These are phyloP conservation scores for Actias luna DNA, from an alignment of 2,888 invertebrate species.

Conservation along the genomic window DNA sequence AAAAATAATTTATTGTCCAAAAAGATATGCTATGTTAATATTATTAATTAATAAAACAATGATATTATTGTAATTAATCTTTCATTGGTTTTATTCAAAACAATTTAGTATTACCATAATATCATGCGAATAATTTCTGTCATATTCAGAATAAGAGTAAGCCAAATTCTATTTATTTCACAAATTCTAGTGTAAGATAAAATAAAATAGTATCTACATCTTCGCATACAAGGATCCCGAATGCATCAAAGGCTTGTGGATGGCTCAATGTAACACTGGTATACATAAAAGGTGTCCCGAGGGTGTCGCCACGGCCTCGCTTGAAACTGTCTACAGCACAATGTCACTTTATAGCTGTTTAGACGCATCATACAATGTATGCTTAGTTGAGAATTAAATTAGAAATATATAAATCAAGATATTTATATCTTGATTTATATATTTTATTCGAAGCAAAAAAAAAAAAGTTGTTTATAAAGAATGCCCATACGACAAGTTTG, in stretches of 20 bases:
- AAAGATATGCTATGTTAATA: too few relatives aligned
- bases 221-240: constrained; percentile 26
- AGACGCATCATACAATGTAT: constrained; percentile 27
- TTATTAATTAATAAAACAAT: too few relatives aligned
- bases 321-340: constrained; percentile 32
- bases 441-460: background rate
- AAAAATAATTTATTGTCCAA: too few relatives aligned
- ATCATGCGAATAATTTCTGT: background rate
- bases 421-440: constrained; percentile 2
- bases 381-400: constrained; percentile 16
- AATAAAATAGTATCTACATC: constrained; percentile 1
- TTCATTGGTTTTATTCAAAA: too few relatives aligned
- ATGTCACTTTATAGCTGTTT: constrained; percentile 39
- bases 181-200: background rate
- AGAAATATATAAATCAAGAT: background rate
- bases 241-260: constrained; percentile 31
- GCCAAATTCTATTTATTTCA: background rate
- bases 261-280: constrained; percentile 24
- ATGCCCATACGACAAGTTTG: too few relatives aligned
- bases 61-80: too few relatives aligned
- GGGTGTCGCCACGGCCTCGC: constrained; percentile 35
- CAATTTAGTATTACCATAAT: too few relatives aligned
- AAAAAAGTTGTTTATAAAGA: too few relatives aligned
- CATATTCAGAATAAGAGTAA: background rate
- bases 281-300: constrained; percentile 38